Evolutionary conservation across 2,113 vertebrate species (phyloP), one percentile per base, ranked within the genome.

Genomic region (Ifrita kowaldi): DNA sequence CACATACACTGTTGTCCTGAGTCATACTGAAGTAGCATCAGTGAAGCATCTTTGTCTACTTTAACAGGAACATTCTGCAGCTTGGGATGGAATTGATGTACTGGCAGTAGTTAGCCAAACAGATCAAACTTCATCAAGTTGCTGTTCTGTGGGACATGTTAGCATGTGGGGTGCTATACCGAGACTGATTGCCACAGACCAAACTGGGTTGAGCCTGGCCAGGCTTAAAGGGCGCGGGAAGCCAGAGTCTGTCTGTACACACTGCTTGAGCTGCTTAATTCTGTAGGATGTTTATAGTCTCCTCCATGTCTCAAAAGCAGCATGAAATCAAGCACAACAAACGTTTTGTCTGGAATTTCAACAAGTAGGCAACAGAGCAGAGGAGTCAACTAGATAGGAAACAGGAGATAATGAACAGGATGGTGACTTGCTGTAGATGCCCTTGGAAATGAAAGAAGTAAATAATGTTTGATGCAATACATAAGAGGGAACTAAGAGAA

Each of bases 371-470:
- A 92, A 49, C 24, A 62, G 46, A 90, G 41, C 30, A 41, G 33
- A 96, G 49, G 42, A 85, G 32, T 64, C 26, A 82, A 47, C 28
- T 39, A 59, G 49, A 59, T 86, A 93, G 46, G 26, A 89, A 81
- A 70, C 26, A 7, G 16, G 55, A 93, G 55, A 39, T 77, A 62
- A 73, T 24, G 32, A 89, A 59, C 10, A 70, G 67, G 27, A n/a
- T 10, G 7, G 23, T 80, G 85, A 77, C 37, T 69, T 77, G 62
- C 53, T 76, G 33, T 59, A 65, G 46, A 27, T 52, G 39, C 16
- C 76, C 22, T 60, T 90, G 63, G 73, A 89, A 93, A 81, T 74
- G 30, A 83, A 90, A 63, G 41, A 33, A 62, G 62, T 85, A 69
- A 87, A 44, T 81, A 78, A 59, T 42, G 28, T 71, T 87, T 85